Percentiles rank a stretch among this genome's conserved stretches.
Evolutionary conservation across 2,888 invertebrate species (phyloP).

Genomic region (Malthinus seriepunctatus): DNA sequence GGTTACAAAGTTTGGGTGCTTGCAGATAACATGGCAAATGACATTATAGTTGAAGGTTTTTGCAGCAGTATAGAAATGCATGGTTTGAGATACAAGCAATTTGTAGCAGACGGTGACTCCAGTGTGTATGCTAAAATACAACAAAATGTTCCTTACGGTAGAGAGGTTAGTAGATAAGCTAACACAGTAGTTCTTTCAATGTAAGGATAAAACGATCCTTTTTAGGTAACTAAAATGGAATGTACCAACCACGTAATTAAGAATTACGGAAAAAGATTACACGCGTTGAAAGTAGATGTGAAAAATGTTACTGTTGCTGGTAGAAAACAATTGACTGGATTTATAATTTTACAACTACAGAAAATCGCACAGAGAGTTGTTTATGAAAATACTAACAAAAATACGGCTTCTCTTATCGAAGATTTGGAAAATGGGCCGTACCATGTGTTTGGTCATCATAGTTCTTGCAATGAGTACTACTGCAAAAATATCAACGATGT

Average conservation of each 20-base stretch:
- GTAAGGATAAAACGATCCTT: too few species aligned
- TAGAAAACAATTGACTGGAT: not conserved
- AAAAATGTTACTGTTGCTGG: not conserved
- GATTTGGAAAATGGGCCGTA: constrained; percentile 8
- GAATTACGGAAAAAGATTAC: not conserved
- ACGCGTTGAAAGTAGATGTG: not conserved
- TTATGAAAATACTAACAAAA: constrained; percentile 5
- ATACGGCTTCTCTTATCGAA: not conserved
- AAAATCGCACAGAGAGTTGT: not conserved
- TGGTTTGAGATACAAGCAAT: too few species aligned
- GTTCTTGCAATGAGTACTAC: not conserved
- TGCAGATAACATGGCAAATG: too few species aligned
- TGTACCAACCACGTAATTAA: not conserved
- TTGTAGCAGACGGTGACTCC: too few species aligned
- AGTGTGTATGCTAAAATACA: too few species aligned
- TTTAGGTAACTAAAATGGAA: not conserved
- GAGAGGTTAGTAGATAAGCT: too few species aligned
- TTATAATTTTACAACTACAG: not conserved
- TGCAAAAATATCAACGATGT: not conserved
- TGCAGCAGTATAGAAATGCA: too few species aligned
- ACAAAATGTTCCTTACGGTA: too few species aligned
- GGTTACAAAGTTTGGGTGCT: constrained; percentile 37
- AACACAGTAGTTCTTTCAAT: too few species aligned
- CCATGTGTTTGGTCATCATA: constrained; percentile 6
- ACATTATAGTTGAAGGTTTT: too few species aligned